These are phyloP conservation scores for Bibio marci DNA, from an alignment of 2,888 invertebrate species.

Conservation along the genomic window DNA sequence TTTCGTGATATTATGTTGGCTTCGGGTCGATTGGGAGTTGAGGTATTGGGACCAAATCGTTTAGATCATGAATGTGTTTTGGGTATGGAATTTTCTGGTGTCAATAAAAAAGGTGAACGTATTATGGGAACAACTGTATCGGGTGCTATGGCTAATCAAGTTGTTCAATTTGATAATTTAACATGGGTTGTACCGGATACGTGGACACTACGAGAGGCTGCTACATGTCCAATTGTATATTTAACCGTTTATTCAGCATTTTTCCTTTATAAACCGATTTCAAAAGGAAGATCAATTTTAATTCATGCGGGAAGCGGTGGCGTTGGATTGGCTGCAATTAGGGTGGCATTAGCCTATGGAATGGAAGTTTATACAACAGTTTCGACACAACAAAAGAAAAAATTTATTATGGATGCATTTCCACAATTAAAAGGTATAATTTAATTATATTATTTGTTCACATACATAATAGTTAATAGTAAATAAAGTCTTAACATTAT, in stretches of 20 bases:
- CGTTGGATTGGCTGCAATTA: slow-evolving; percentile 63
- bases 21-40: slow-evolving; percentile 72
- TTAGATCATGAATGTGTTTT: slow-evolving; percentile 44
- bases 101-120: slow-evolving; percentile 36
- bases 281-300: slow-evolving; percentile 27
- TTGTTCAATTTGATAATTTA: slow-evolving; percentile 4
- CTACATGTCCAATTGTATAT: slow-evolving; percentile 67
- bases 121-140: slow-evolving; percentile 43
- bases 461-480: too few relatives aligned
- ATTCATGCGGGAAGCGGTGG: slow-evolving; percentile 51
- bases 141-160: slow-evolving; percentile 36
- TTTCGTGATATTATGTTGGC: slow-evolving; percentile 93
- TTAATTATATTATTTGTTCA: too few relatives aligned
- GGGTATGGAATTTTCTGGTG: slow-evolving; percentile 52
- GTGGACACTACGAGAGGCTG: slow-evolving; percentile 59
- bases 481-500: too few relatives aligned
- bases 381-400: slow-evolving; percentile 43
- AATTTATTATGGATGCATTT: slow-evolving; percentile 39
- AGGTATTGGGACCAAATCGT: slow-evolving; percentile 54
- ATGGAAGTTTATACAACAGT: slow-evolving; percentile 56
- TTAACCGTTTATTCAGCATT: slow-evolving; percentile 42
- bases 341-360: slow-evolving; percentile 43
- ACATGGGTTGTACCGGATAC: slow-evolving; percentile 50
- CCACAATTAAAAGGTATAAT: slow-evolving; percentile 35
- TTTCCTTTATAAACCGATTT: slow-evolving; percentile 20